phyloP scores from a whole-genome alignment of 2,113 vertebrate genomes.

The Plotosus lineatus region DNA sequence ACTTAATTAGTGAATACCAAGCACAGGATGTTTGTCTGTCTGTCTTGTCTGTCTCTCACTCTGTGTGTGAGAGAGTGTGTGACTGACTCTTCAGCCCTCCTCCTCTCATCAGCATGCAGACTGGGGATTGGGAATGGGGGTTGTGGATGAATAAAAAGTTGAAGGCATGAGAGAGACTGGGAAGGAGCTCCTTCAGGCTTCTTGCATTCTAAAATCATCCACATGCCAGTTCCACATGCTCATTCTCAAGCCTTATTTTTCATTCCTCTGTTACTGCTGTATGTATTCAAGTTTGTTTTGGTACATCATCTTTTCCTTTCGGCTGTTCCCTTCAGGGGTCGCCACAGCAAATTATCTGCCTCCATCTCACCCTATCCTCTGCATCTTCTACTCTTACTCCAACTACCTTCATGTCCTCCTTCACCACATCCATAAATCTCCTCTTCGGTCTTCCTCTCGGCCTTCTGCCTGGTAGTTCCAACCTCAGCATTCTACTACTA shows the following conservation, averaged over 20 bases:
- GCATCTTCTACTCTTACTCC: too few relatives aligned
- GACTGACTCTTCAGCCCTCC: background rate
- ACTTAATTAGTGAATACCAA: background rate
- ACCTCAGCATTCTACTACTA: too few relatives aligned
- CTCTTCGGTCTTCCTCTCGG: too few relatives aligned
- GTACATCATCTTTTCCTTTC: too few relatives aligned
- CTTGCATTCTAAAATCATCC: slow-evolving; percentile 52
- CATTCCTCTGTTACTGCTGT: background rate
- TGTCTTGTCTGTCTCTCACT: slow-evolving; percentile 11
- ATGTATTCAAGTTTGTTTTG: slow-evolving; percentile 1
- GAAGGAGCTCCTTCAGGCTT: slow-evolving; percentile 45
- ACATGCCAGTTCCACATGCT: slow-evolving; percentile 39
- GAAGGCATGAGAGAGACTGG: background rate
- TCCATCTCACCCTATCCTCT: too few relatives aligned
- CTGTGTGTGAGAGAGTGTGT: background rate
- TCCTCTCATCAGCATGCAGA: slow-evolving; percentile 33
- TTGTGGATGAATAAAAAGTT: background rate
- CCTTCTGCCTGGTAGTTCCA: too few relatives aligned
- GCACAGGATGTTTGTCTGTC: background rate
- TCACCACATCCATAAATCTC: too few relatives aligned
- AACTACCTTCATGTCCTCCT: too few relatives aligned
- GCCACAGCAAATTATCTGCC: too few relatives aligned
- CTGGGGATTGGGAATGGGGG: background rate
- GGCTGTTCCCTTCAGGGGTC: too few relatives aligned
- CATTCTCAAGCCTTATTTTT: slow-evolving; percentile 17